A percentile compares a stretch with the other conserved stretches of the same genome.
These are phyloP conservation scores for Phortica magna DNA, from an alignment of 2,888 invertebrate genomes.

Conservation along the genomic window DNA sequence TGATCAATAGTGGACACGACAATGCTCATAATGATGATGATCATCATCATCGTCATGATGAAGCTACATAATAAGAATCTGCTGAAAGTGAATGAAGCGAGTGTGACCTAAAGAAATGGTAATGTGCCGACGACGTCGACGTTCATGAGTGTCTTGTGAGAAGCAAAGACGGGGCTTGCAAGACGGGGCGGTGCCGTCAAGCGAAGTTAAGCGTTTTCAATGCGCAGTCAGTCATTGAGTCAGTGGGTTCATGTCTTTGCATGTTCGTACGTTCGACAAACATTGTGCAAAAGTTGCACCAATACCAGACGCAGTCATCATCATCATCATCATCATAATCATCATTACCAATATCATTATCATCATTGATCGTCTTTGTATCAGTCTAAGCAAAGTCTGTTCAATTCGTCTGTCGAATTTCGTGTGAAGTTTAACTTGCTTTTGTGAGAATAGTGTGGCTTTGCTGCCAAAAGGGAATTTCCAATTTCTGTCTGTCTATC, in stretches of 20 bases:
- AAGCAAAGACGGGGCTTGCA: neutral
- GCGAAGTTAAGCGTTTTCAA: neutral
- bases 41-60: neutral
- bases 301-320: conserved; percentile 43
- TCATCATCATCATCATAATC: conserved; percentile 2
- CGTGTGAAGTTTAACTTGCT: conserved; percentile 41
- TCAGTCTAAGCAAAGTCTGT: conserved; percentile 8
- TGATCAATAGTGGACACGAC: conserved; percentile 26
- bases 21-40: neutral
- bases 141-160: neutral
- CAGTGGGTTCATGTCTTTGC: conserved; percentile 61
- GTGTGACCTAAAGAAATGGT: conserved; percentile 74
- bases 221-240: conserved; percentile 67
- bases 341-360: conserved; percentile 8
- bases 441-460: conserved; percentile 42
- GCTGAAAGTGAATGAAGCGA: conserved; percentile 11
- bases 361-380: conserved; percentile 24
- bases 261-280: conserved; percentile 17
- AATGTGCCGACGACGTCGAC: conserved; percentile 46
- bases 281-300: conserved; percentile 48
- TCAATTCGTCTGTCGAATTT: conserved; percentile 31
- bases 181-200: neutral
- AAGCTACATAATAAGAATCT: conserved; percentile 1
- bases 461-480: conserved; percentile 33
- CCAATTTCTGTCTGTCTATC: conserved; percentile 27